phyloP scores from a whole-genome alignment of 2,797 vertebrate genomes.

The Arnoldichthys spilopterus region DNA sequence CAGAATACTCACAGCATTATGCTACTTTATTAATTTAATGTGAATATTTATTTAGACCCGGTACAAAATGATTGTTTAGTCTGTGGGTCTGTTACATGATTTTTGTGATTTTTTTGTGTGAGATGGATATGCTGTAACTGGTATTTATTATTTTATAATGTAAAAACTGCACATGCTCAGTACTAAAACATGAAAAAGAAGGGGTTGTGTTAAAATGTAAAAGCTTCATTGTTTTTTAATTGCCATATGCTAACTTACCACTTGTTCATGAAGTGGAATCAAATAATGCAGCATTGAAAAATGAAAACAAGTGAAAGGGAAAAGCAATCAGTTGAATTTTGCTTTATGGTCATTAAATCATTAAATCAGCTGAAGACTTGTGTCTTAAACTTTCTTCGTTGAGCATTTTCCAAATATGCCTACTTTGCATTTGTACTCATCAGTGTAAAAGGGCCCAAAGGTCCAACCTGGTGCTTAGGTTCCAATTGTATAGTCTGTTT shows the following conservation, averaged over 20 bases:
- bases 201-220: conserved; percentile 4
- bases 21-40: conserved; percentile 36
- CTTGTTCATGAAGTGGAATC: not conserved
- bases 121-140: not conserved
- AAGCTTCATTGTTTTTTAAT: conserved; percentile 17
- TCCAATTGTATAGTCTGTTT: too few relatives aligned
- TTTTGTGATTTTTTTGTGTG: conserved; percentile 25
- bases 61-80: not conserved
- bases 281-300: not conserved
- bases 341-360: conserved; percentile 28
- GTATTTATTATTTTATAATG: conserved; percentile 16
- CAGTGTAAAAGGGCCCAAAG: too few relatives aligned
- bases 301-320: not conserved
- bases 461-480: too few relatives aligned
- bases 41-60: conserved; percentile 43
- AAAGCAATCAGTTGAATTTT: conserved; percentile 14
- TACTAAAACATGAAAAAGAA: not conserved
- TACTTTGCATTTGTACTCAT: too few relatives aligned
- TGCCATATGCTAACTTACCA: not conserved
- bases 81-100: conserved; percentile 27
- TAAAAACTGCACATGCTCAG: not conserved
- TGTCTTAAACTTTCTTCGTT: not conserved
- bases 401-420: too few relatives aligned
- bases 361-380: conserved; percentile 4
- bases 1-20: not conserved